A percentile compares a stretch with the other conserved stretches of the same genome.
Conservation (phyloP, 2,888 invertebrate genomes). For the Arge pagana region DNA sequence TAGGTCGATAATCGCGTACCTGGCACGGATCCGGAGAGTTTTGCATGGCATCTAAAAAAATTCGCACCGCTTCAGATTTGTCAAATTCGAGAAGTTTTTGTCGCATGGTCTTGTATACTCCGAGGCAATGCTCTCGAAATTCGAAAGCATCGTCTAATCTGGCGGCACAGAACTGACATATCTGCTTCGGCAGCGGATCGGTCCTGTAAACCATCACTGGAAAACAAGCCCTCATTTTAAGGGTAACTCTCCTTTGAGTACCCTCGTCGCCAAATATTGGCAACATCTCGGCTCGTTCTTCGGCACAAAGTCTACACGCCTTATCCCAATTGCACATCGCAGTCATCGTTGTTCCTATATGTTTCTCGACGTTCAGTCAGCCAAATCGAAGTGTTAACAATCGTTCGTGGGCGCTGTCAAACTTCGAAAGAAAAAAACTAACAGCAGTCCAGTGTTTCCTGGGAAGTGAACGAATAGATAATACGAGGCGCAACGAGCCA, state of each 20-base stretch:
- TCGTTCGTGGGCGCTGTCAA: too few relatives aligned
- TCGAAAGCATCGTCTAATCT: conserved; percentile 48
- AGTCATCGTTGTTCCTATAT: conserved; percentile 1
- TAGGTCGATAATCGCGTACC: conserved; percentile 32
- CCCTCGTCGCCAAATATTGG: conserved; percentile 49
- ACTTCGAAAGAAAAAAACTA: too few relatives aligned
- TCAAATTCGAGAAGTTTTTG: conserved; percentile 36
- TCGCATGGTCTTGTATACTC: conserved; percentile 47
- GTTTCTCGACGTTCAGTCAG: too few relatives aligned
- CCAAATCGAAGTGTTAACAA: too few relatives aligned
- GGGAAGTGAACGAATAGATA: too few relatives aligned
- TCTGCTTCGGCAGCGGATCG: conserved; percentile 51
- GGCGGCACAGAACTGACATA: conserved; percentile 51
- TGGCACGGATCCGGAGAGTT: conserved; percentile 51
- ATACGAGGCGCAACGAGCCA: too few relatives aligned
- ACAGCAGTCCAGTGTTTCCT: too few relatives aligned
- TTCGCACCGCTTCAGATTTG: conserved; percentile 40
- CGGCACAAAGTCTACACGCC: conserved; percentile 46
- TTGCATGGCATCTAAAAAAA: conserved; percentile 47
- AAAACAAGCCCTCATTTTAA: conserved; percentile 46
- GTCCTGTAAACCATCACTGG: conserved; percentile 50
- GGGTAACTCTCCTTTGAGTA: conserved; percentile 42
- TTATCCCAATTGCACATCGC: conserved; percentile 37
- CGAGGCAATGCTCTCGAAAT: conserved; percentile 46
- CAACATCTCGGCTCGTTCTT: conserved; percentile 47